These are phyloP conservation scores for Scartelaos histophorus DNA, from an alignment of 2,113 vertebrate species.

Conservation along the genomic window DNA sequence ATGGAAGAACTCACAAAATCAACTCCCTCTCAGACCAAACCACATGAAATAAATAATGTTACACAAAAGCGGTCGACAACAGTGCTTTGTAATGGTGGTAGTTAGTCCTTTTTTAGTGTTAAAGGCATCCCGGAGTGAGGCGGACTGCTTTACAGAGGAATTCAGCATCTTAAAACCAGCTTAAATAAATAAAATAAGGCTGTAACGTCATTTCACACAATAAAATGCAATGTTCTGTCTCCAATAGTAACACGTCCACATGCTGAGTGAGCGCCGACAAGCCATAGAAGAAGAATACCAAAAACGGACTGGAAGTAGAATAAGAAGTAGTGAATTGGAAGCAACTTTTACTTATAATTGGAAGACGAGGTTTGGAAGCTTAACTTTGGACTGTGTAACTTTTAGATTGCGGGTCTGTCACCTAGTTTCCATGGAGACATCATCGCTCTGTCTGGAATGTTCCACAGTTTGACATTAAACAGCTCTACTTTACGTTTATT, in stretches of 20 bases:
- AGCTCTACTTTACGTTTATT: too few relatives aligned
- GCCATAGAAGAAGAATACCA: background rate
- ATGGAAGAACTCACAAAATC: background rate
- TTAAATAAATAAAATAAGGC: constrained; percentile 33
- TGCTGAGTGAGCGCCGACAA: constrained; percentile 12
- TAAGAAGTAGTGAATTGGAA: background rate
- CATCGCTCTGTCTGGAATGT: too few relatives aligned
- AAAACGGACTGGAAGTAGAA: background rate
- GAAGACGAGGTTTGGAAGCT: background rate
- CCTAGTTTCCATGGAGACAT: too few relatives aligned
- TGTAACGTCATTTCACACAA: constrained; percentile 13
- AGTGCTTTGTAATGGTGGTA: constrained; percentile 50
- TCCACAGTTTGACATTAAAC: too few relatives aligned
- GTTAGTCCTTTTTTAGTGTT: constrained; percentile 55
- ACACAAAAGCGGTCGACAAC: constrained; percentile 54
- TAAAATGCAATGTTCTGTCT: constrained; percentile 41
- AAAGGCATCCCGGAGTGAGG: constrained; percentile 68
- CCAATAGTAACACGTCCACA: constrained; percentile 33
- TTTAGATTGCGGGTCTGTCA: too few relatives aligned
- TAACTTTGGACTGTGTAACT: too few relatives aligned
- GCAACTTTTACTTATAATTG: background rate
- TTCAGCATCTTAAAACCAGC: constrained; percentile 45
- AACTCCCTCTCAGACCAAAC: constrained; percentile 46
- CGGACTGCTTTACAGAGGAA: constrained; percentile 45
- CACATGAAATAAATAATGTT: constrained; percentile 49